These are phyloP conservation scores for Lacerta agilis DNA, from an alignment of 2,797 vertebrate genomes.

Conservation along the genomic window DNA sequence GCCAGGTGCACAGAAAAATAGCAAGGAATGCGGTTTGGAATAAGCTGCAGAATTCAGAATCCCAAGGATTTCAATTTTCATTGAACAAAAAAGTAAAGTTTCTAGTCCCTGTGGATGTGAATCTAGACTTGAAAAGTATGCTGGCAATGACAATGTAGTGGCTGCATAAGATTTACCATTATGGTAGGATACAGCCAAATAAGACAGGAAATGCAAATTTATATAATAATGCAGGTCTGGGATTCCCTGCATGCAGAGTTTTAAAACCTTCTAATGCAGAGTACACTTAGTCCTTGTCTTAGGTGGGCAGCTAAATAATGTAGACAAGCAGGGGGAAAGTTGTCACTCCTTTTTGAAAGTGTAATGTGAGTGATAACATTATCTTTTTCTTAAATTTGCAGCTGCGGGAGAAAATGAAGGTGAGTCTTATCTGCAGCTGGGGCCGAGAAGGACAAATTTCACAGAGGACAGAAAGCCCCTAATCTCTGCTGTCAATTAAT, in stretches of 20 bases:
- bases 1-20: too few relatives aligned
- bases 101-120: not conserved
- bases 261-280: not conserved
- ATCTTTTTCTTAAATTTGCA: not conserved
- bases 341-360: not conserved
- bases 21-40: not conserved
- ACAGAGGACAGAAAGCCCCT: not conserved
- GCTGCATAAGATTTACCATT: not conserved
- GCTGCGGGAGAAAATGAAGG: slow-evolving; percentile 48
- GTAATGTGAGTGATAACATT: not conserved
- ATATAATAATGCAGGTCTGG: not conserved
- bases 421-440: slow-evolving; percentile 48
- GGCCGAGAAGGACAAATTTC: not conserved
- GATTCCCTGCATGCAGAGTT: not conserved
- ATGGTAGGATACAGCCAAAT: not conserved
- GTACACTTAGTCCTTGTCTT: not conserved
- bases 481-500: too few relatives aligned
- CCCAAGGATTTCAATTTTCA: not conserved
- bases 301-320: not conserved
- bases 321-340: not conserved
- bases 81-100: not conserved
- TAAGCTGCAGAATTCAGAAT: not conserved
- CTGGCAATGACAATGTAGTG: not conserved
- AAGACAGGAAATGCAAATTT: not conserved
- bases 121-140: not conserved